Evolutionary conservation across 2,888 invertebrate genomes (phyloP), one percentile per base, ranked within the genome.

Genomic region (Zootermopsis nevadensis): DNA sequence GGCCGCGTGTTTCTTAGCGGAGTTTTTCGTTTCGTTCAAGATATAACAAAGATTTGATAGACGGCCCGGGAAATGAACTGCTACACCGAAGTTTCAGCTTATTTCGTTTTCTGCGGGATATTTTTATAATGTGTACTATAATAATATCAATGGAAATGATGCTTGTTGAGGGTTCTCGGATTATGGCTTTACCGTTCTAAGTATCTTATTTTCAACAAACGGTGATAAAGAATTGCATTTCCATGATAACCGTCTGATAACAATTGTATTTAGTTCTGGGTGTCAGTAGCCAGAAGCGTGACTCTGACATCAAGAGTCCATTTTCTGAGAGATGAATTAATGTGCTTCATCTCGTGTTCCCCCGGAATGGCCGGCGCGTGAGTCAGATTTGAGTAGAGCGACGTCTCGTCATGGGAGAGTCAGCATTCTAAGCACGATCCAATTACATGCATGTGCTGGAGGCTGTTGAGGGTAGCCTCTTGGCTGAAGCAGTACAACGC

Each of bases 401-500:
- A n/a, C n/a, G n/a, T n/a, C n/a, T n/a, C n/a, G n/a, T 24, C 35
- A 22, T 35, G 38, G 38, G 35, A 22, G 35, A 42, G 42, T 76
- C 76, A 76, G 27, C 42, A 76, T 76, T 76, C 76, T 30, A 19
- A n/a, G 76, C 42, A 76, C 76, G 76, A 76, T n/a, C n/a, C 42
- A 76, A 76, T 76, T 76, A 76, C 76, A 76, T 42, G 76, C 76
- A 76, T 42, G n/a, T 76, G 76, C 27, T 38, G 33, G 30, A n/a
- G 22, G 24, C n/a, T 27, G 30, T 22, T 69, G 69, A 69, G 15
- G 12, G 48, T 15, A 4, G 48, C 12, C 48, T 15, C 19, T 15
- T 48, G 4, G 3, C 48, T 48, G 48, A 15, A 15, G 19, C 19
- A 48, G 19, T 19, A 48, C 48, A 48, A 48, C 48, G 48, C 48